phyloP scores from a whole-genome alignment of 2,797 vertebrate genomes.

The Rhynchonycteris naso region DNA sequence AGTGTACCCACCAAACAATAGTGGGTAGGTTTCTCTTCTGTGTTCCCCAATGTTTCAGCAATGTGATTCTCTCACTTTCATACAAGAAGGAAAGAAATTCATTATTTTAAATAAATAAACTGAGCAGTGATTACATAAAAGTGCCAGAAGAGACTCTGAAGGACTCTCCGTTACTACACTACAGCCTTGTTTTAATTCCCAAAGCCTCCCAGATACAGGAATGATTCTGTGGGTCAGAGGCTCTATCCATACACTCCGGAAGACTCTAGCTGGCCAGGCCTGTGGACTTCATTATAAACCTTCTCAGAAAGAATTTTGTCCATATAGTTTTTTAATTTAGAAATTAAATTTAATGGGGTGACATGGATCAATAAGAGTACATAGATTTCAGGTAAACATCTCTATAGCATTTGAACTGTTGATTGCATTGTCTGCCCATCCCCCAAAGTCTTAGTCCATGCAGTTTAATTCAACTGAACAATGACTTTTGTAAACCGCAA shows the following conservation, averaged over 20 bases:
- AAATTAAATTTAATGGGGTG: too few relatives aligned
- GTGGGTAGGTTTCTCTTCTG: not conserved
- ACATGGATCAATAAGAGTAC: too few relatives aligned
- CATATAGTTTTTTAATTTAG: not conserved
- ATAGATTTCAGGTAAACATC: too few relatives aligned
- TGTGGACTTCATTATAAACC: not conserved
- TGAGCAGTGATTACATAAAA: slow-evolving; percentile 34
- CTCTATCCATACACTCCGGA: not conserved
- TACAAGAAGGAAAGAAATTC: slow-evolving; percentile 44
- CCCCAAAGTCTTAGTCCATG: not conserved
- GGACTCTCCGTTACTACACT: not conserved
- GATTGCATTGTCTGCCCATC: too few relatives aligned
- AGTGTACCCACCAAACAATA: not conserved
- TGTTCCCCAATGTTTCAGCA: not conserved
- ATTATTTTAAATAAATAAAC: slow-evolving; percentile 35
- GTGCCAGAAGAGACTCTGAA: not conserved
- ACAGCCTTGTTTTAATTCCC: not conserved
- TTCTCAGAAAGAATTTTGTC: not conserved
- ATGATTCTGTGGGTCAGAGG: not conserved
- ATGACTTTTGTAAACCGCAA: not conserved
- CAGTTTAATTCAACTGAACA: not conserved
- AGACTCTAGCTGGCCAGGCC: not conserved
- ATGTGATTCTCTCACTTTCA: slow-evolving; percentile 9
- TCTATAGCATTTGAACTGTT: too few relatives aligned
- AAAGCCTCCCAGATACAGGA: not conserved